Base-by-base conservation (phyloP, 2,113 vertebrate species). In the Phyllopteryx taeniolatus region DNA sequence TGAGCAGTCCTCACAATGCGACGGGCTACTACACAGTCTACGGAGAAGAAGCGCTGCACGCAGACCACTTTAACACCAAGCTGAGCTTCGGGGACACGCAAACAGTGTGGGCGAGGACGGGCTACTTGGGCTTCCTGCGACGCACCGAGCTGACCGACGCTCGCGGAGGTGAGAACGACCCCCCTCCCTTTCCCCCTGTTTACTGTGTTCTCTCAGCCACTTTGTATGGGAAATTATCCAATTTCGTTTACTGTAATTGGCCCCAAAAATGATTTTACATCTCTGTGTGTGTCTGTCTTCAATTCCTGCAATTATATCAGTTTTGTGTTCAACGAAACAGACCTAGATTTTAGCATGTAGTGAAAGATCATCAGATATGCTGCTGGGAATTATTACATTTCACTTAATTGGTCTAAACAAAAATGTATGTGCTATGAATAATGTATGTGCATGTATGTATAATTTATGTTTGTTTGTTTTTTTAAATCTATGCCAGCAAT, bases 11-110 rank as follows among this genome's bases (percentile, higher is more conserved):
- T 0, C 97, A 98, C 90, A 99, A 97, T 0, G 96, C 96, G 27
- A 93, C 94, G 0, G 97, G 97, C 31, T 99, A 99, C 90, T 96
- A 98, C 90, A 98, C 96, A 0, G 95, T 97, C 60, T 96, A 97
- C 0, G 97, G 96, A 0, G 97, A 98, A 72, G 97, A 98, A 84
- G 93, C 94, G 0, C 92, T 99, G 78, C 96, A 99, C 0, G 94
- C 96, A 0, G 96, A 99, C 85, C 97, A 99, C 90, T 99, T 99
- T 70, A 96, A 92, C 68, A 96, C 97, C 63, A 94, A 87, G 72
- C 92, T 99, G 59, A 98, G 96, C 75, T 98, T 99, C 0, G 97
- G 97, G 11, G 97, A 99, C 88, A 98, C 96, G 0, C 95, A 96
- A 82, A 99, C 95, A 0, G 9, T 96, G 1, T 99, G 97, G 97